These are phyloP conservation scores for Aphelenchoides fujianensis DNA, from an alignment of 1,140 invertebrate genomes.

Conservation along the genomic window DNA sequence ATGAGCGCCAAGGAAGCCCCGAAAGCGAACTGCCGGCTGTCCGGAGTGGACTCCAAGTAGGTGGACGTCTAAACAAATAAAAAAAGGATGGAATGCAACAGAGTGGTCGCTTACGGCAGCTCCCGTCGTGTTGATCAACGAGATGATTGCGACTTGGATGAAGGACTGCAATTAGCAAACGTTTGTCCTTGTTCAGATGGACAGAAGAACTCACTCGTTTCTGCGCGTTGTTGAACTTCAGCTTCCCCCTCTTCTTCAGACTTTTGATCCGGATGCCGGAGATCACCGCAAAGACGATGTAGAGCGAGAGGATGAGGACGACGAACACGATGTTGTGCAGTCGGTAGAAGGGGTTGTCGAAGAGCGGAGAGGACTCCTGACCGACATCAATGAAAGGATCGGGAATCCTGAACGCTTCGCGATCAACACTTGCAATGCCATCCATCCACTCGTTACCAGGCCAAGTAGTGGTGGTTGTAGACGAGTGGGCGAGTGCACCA, in stretches of 20 bases:
- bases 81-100: not conserved
- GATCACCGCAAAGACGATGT: not conserved
- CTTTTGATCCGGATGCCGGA: not conserved
- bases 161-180: not conserved
- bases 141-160: conserved; percentile 8
- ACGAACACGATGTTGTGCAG: not conserved
- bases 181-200: not conserved
- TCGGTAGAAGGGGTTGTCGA: not conserved
- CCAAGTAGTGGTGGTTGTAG: not conserved
- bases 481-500: not conserved
- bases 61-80: not conserved
- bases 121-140: conserved; percentile 2
- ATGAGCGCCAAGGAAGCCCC: not conserved
- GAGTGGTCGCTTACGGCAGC: not conserved
- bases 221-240: conserved; percentile 14
- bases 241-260: not conserved
- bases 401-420: not conserved
- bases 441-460: not conserved
- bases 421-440: not conserved
- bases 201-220: conserved; percentile 5
- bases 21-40: not conserved
- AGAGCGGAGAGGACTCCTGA: not conserved
- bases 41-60: not conserved
- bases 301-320: not conserved
- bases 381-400: not conserved